phyloP scores from a whole-genome alignment of 2,888 invertebrate species.

The Erebia ligea region DNA sequence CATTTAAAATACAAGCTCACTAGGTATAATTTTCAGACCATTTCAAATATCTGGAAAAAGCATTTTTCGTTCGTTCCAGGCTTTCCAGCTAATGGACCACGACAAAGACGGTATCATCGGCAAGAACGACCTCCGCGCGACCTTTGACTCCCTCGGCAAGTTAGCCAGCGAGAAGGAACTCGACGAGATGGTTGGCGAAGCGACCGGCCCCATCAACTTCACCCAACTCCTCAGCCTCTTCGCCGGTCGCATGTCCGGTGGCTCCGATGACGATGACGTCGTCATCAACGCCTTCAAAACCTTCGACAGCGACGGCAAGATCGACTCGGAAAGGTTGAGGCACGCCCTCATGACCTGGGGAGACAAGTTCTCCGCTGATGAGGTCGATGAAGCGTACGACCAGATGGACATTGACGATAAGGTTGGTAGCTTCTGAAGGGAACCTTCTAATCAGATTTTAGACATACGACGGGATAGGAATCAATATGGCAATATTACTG shows the following conservation, averaged over 20 bases:
- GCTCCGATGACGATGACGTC: slow-evolving; percentile 95
- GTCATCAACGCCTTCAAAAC: slow-evolving; percentile 96
- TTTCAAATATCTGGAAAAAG: too few species aligned
- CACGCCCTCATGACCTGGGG: slow-evolving; percentile 97
- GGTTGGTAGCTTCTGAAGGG: neutral
- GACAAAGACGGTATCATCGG: slow-evolving; percentile 96
- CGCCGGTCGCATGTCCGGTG: slow-evolving; percentile 95
- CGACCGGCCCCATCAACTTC: slow-evolving; percentile 96
- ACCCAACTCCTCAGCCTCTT: slow-evolving; percentile 96
- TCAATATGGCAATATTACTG: too few species aligned
- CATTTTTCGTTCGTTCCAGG: slow-evolving; percentile 75
- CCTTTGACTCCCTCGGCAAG: slow-evolving; percentile 96
- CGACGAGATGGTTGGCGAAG: slow-evolving; percentile 94
- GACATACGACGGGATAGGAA: too few species aligned
- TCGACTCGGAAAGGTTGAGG: slow-evolving; percentile 94
- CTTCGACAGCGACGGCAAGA: slow-evolving; percentile 94
- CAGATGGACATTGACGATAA: slow-evolving; percentile 96
- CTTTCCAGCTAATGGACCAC: slow-evolving; percentile 97
- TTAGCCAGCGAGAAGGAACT: slow-evolving; percentile 95
- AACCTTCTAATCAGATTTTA: too few species aligned
- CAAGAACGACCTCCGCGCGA: slow-evolving; percentile 95
- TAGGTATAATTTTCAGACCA: too few species aligned
- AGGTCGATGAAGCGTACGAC: slow-evolving; percentile 96
- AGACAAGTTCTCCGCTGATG: slow-evolving; percentile 94
- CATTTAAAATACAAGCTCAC: too few species aligned